Evolutionary conservation across 2,797 vertebrate species (phyloP), one percentile per base, ranked within the genome.

Genomic region (Lateolabrax maculatus): DNA sequence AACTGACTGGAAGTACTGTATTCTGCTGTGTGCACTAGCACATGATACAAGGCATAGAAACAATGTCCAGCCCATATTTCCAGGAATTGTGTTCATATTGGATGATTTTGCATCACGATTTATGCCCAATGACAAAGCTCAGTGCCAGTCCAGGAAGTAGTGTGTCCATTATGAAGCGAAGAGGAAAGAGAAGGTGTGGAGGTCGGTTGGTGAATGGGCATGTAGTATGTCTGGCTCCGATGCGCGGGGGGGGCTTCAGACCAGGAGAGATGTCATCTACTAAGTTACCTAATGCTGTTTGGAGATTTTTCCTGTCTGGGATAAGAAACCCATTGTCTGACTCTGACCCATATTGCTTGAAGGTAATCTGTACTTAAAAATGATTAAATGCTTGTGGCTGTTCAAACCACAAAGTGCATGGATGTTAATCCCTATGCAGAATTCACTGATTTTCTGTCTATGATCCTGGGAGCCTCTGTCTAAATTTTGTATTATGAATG

Each of bases 301-400:
- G 55, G 37, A 66, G 79, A 61, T 67, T 48, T 55, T 39, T 21
- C 13, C 44, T 27, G 21, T 62, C 5, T 0, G 36, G 75, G 62
- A 81, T 84, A 51, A 77, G 84, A 62, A 62, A 19, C 58, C 81
- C 71, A 77, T 90, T 87, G 85, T 90, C 85, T 86, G 66, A 75
- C 81, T 69, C 75, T 89, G 88, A 90, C 91, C 90, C 90, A 90
- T 76, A 90, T 87, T 81, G 73, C 64, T 65, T 7, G 31, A 66
- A 78, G 79, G 81, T 88, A 89, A 92, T 91, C 90, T 90, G 82
- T 82, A 79, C 81, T 89, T 84, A 87, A 80, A 86, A 88, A 82
- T 86, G 77, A 91, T 91, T 83, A 91, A 91, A 92, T 71, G 78
- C 70, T 83, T 31, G 66, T 29, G 37, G 72, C 80, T 79, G 37